phyloP scores from a whole-genome alignment of 1,140 invertebrate species.

The Panulirus ornatus region DNA sequence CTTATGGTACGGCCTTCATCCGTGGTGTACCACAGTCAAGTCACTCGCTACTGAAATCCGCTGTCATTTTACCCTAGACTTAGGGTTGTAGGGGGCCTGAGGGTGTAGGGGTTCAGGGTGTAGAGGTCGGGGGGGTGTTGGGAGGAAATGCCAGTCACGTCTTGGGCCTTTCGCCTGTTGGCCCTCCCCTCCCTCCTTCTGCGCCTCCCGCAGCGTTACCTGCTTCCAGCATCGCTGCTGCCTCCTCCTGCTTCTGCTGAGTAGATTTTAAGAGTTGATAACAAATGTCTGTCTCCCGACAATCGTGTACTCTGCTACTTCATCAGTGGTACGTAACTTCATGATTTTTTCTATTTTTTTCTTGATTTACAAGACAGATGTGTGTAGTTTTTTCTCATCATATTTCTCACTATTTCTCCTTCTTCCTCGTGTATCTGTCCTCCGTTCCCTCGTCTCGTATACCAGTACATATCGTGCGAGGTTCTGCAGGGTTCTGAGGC shows the following conservation, averaged over 20 bases:
- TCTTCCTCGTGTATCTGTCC: neutral
- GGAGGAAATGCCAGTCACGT: neutral
- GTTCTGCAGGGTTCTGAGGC: too few species aligned
- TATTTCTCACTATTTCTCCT: neutral
- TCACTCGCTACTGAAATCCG: conserved; percentile 23
- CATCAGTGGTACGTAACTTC: too few species aligned
- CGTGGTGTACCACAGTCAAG: too few species aligned
- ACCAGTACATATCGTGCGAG: too few species aligned
- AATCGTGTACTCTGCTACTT: too few species aligned
- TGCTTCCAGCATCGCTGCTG: neutral
- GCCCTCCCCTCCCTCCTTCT: neutral
- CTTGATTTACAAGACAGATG: neutral
- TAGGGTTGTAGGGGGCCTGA: neutral
- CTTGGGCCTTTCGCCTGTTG: neutral
- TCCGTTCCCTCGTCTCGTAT: neutral
- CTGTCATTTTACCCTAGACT: conserved; percentile 20
- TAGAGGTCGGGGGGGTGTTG: too few species aligned
- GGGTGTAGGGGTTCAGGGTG: too few species aligned
- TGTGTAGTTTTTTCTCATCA: too few species aligned
- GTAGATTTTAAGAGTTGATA: too few species aligned
- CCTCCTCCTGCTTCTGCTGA: neutral
- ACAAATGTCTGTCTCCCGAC: too few species aligned
- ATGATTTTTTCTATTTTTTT: conserved; percentile 1
- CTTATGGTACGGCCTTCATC: too few species aligned
- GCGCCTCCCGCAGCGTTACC: neutral